Evolutionary conservation across 2,113 vertebrate genomes (phyloP), one percentile per base, ranked within the genome.

Genomic region (Solenodon paradoxus): DNA sequence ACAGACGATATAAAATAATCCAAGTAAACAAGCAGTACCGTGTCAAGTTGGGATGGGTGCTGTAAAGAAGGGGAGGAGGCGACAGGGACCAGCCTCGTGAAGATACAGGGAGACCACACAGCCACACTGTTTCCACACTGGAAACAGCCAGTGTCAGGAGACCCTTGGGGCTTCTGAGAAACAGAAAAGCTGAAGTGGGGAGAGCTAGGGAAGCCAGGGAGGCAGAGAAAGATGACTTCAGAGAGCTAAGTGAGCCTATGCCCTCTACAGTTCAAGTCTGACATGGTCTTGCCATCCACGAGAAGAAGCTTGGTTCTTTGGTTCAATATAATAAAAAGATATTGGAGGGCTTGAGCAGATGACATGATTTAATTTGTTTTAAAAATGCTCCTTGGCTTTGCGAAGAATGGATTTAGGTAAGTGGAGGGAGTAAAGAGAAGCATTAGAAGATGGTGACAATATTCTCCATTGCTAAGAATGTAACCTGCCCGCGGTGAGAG

Each of bases 361-460:
- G 10, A 17, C 13, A 24, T 75, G 16, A 32, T 53, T 61, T 81
- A 35, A 55, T 47, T 32, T 88, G 61, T 64, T 30, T 75, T 66
- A 26, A 95, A 94, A 79, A 7, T 74, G 4, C 40, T 38, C 59
- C 8, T 38, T 92, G 9, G 3, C 26, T 94, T 71, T 68, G 40
- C 92, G 66, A 90, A 94, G 64, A 90, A 72, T n/a, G 26, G 66
- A 89, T 94, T 63, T 93, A 75, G 19, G 51, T 75, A 90, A 95
- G 30, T 84, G 26, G 17, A 45, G 16, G 77, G 71, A 11, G 17
- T n/a, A 95, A 92, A 4, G 35, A 85, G 42, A 32, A 32, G 20
- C 74, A 28, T 49, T 66, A 68, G 5, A 95, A 57, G 69, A 72
- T 68, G 30, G 17, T 72, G 69, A 40, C 13, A 24, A 49, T 75